These are phyloP conservation scores for Sylvilagus floridanus DNA, from an alignment of 2,797 vertebrate genomes.

Conservation along the genomic window DNA sequence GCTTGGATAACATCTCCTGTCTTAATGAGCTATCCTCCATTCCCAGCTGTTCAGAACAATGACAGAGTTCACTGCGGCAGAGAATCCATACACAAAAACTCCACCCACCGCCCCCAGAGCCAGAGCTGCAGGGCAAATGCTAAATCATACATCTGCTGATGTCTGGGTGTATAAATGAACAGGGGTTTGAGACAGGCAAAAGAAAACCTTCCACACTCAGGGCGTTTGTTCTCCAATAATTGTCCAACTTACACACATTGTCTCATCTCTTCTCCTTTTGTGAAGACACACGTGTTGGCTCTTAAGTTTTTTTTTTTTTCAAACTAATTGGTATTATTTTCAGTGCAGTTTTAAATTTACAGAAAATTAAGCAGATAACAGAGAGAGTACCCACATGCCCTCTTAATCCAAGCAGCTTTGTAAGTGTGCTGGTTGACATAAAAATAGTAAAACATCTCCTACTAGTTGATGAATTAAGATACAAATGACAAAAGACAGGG, in stretches of 20 bases:
- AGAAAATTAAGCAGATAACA: conserved; percentile 4
- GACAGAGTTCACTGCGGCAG: conserved; percentile 60
- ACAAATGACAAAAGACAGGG: not conserved
- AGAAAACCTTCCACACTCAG: not conserved
- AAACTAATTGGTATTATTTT: conserved; percentile 19
- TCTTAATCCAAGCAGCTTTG: not conserved
- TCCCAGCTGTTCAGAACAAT: conserved; percentile 65
- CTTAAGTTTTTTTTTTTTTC: not conserved
- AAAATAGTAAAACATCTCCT: not conserved
- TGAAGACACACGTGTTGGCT: conserved; percentile 41
- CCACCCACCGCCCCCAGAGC: not conserved
- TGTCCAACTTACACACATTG: not conserved
- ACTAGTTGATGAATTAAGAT: not conserved
- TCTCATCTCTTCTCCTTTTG: conserved; percentile 53
- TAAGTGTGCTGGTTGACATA: not conserved
- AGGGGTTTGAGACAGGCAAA: not conserved
- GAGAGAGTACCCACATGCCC: not conserved
- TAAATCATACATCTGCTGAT: conserved; percentile 68
- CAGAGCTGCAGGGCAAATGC: conserved; percentile 60
- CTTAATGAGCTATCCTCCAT: conserved; percentile 55
- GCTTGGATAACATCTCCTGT: conserved; percentile 47
- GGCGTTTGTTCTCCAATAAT: conserved; percentile 30
- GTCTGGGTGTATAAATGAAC: conserved; percentile 50
- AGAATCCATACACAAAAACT: conserved; percentile 45
- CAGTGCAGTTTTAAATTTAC: not conserved